phyloP scores from a whole-genome alignment of 2,113 vertebrate genomes.

The Sceloporus undulatus region DNA sequence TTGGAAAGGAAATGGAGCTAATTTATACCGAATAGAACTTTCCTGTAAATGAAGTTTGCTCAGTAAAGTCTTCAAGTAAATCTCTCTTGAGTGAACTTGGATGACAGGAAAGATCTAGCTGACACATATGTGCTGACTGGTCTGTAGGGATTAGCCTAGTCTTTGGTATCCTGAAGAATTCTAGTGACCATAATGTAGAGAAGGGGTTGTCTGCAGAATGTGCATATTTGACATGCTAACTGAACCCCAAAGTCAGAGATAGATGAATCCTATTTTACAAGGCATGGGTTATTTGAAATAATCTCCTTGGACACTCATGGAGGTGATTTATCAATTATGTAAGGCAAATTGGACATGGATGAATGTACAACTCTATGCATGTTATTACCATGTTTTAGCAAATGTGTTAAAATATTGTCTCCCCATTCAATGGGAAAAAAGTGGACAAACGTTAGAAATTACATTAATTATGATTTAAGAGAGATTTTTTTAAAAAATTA shows the following conservation, averaged over 20 bases:
- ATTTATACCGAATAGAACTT: background rate
- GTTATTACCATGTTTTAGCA: background rate
- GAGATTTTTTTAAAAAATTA: too few relatives aligned
- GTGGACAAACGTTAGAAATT: too few relatives aligned
- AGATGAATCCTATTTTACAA: background rate
- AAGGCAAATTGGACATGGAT: background rate
- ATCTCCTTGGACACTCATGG: background rate
- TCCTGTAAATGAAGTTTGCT: background rate
- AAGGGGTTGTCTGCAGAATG: background rate
- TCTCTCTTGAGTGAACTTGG: background rate
- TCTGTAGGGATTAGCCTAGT: background rate
- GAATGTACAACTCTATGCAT: background rate
- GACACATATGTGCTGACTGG: background rate
- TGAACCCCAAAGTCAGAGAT: background rate
- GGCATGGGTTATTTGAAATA: background rate
- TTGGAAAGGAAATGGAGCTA: background rate
- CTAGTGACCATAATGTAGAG: background rate
- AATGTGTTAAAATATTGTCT: background rate
- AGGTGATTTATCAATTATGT: background rate
- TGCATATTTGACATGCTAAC: background rate
- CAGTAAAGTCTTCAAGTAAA: background rate
- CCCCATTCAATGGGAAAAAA: too few relatives aligned
- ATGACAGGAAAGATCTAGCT: background rate
- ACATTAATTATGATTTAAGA: too few relatives aligned
- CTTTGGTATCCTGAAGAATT: background rate